phyloP scores from a whole-genome alignment of 2,797 vertebrate species.

The Chloroceryle amazona region DNA sequence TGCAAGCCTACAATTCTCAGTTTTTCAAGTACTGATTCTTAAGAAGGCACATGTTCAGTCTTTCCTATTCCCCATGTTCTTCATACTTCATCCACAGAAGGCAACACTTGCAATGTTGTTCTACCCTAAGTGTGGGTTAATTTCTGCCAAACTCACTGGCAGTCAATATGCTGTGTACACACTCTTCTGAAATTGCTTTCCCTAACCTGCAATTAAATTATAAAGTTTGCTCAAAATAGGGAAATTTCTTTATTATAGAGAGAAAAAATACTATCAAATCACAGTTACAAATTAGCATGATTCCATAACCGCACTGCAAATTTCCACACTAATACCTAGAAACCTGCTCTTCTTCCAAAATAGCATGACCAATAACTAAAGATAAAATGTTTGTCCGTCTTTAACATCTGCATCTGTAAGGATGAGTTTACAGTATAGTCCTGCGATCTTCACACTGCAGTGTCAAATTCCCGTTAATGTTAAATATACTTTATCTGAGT shows the following conservation, averaged over 20 bases:
- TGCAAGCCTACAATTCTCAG: neutral
- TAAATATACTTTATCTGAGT: neutral
- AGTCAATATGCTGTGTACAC: slow-evolving; percentile 17
- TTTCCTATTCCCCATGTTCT: neutral
- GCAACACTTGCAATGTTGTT: slow-evolving; percentile 13
- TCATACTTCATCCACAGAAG: neutral
- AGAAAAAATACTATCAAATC: neutral
- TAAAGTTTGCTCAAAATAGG: neutral
- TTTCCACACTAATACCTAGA: neutral
- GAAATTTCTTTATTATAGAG: neutral
- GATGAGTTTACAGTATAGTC: neutral
- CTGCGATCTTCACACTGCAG: neutral
- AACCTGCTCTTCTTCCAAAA: neutral
- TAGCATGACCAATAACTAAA: neutral
- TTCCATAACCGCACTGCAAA: neutral
- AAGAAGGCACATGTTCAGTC: neutral
- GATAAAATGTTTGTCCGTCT: neutral
- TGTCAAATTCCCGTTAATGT: neutral
- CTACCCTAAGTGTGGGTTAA: neutral
- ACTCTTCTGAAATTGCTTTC: slow-evolving; percentile 40
- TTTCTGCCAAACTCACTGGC: slow-evolving; percentile 32
- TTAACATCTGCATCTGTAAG: neutral
- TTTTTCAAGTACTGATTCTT: neutral
- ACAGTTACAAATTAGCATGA: neutral
- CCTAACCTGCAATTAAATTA: slow-evolving; percentile 31